Base-by-base conservation (phyloP, 2,888 invertebrate species). In the Aporophyla lueneburgensis region DNA sequence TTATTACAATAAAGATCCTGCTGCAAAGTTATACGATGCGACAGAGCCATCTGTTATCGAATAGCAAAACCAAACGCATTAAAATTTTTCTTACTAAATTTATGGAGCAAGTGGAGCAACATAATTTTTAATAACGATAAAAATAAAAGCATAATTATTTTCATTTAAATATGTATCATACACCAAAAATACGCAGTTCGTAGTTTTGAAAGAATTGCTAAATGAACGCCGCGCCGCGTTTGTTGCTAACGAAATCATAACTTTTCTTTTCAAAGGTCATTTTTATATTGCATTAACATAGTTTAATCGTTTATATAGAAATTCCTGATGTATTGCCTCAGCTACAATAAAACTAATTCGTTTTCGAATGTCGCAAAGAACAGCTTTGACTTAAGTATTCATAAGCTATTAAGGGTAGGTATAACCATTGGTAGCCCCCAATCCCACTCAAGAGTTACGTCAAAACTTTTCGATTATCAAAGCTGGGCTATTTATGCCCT, bases 41-140 rank as follows among this genome's bases (percentile, higher is more conserved):
- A 14, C 85, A 87, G 62, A 90, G 93, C 92, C 93, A 93, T 92
- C 93, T 93, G 71, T 88, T 76, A 83, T 76, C 74, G 78, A 92
- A 85, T 93, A 92, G 93, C 85, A 6, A 53, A 84, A 90, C 77
- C 67, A 21, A 69, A 9, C 5, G n/a, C 1, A 2, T n/a, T 27
- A 53, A 61, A 43, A 27, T 5, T 21, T 51, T 49, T 70, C 1
- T 6, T 46, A 27, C 7, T 21, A n/a, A 40, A 74, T 74, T 5
- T 16, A 19, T 5, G 14, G 3, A 2, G 1, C 12, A 49, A 56
- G 0, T n/a, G n/a, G n/a, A n/a, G n/a, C n/a, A n/a, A n/a, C n/a
- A n/a, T 16, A n/a, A 2, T n/a, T 19, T 27, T 21, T 7, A 19
- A n/a, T n/a, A 19, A 10, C 0, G 27, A 5, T 40, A 16, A 3